Percentiles rank a stretch among this genome's conserved stretches.
Conservation (phyloP, 2,888 invertebrate genomes). For the Callinectes sapidus region DNA sequence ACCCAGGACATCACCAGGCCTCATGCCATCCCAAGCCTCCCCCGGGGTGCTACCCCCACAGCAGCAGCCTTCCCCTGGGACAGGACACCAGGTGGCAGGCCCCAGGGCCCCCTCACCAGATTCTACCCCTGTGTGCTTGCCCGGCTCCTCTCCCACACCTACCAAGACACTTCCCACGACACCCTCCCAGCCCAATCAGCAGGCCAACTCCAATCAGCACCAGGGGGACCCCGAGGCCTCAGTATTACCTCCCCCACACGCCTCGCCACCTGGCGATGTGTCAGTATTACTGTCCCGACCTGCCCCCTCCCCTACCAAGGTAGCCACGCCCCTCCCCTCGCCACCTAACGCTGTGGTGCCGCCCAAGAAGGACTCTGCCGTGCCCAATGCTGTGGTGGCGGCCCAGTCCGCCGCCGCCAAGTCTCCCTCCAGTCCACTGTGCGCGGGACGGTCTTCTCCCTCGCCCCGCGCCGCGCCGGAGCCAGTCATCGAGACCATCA, state of each 20-base stretch:
- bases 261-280: not conserved
- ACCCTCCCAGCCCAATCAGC: not conserved
- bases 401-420: not conserved
- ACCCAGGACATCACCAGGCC: not conserved
- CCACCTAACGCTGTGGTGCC: constrained; percentile 39
- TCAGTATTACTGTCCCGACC: constrained; percentile 24
- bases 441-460: not conserved
- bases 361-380: constrained; percentile 33
- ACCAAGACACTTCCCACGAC: not conserved
- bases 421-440: constrained; percentile 12
- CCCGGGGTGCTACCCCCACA: not conserved
- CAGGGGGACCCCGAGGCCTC: not conserved
- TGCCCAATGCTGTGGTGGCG: not conserved
- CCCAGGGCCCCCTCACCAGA: not conserved
- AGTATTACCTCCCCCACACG: constrained; percentile 29
- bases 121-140: not conserved
- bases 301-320: not conserved
- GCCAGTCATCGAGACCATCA: constrained; percentile 61
- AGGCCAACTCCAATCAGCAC: not conserved
- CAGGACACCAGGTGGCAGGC: not conserved
- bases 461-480: constrained; percentile 35
- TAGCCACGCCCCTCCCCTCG: constrained; percentile 19
- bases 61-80: not conserved
- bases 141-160: constrained; percentile 7
- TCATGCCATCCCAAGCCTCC: not conserved